Conservation (phyloP, 2,113 vertebrate genomes). For the Pedionomus torquatus region DNA sequence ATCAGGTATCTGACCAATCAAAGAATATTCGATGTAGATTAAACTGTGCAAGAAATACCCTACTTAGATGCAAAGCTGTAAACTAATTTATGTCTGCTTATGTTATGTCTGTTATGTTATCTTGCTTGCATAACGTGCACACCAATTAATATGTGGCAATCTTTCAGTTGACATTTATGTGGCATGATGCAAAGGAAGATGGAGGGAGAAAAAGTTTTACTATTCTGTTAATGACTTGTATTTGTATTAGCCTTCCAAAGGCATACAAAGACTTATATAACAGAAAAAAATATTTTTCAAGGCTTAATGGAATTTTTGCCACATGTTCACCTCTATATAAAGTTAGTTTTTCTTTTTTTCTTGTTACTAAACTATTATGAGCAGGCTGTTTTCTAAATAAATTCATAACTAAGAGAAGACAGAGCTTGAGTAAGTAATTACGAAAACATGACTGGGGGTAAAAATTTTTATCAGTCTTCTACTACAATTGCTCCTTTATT, state of each 20-base stretch:
- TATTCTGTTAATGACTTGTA: neutral
- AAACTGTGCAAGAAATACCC: neutral
- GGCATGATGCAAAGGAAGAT: neutral
- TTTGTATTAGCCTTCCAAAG: neutral
- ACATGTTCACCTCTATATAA: neutral
- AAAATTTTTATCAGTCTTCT: neutral
- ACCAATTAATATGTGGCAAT: neutral
- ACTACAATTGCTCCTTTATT: neutral
- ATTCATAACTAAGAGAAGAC: conserved; percentile 16
- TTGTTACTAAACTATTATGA: conserved; percentile 19
- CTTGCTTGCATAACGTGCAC: neutral
- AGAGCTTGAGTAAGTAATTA: conserved; percentile 23
- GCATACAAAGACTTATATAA: neutral
- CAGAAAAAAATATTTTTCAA: neutral
- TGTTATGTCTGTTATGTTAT: neutral
- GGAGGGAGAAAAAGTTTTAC: neutral
- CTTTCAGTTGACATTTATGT: neutral
- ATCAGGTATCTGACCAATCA: neutral
- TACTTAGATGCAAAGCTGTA: neutral
- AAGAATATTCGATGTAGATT: neutral
- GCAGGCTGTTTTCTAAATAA: conserved; percentile 41
- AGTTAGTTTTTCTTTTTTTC: neutral
- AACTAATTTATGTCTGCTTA: neutral
- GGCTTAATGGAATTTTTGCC: neutral
- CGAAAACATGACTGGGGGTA: neutral